Conservation (phyloP, 2,797 vertebrate genomes). For the Echeneis naucrates region DNA sequence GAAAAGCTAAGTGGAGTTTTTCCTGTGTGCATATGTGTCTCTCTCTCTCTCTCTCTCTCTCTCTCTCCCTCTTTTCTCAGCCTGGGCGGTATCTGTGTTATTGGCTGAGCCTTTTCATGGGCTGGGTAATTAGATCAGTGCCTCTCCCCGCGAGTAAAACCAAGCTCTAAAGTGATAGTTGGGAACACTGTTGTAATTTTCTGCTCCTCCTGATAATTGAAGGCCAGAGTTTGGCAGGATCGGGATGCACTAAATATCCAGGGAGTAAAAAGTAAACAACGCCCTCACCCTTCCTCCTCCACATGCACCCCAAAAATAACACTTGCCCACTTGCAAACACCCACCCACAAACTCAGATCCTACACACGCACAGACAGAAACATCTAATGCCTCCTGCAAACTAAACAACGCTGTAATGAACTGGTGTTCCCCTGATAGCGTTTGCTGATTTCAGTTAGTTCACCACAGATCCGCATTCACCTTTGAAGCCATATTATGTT, state of each 20-base stretch:
- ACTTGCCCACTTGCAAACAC: conserved; percentile 50
- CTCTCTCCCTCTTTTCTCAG: conserved; percentile 33
- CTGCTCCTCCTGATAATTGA: conserved; percentile 79
- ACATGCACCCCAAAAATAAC: conserved; percentile 70
- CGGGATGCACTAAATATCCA: conserved; percentile 63
- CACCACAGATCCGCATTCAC: conserved; percentile 58
- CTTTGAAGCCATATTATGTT: conserved; percentile 52
- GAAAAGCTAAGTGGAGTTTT: conserved; percentile 38
- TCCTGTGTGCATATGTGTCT: conserved; percentile 21
- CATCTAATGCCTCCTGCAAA: conserved; percentile 51
- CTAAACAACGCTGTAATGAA: conserved; percentile 53
- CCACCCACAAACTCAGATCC: conserved; percentile 51
- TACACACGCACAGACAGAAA: conserved; percentile 16
- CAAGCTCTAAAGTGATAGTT: conserved; percentile 77
- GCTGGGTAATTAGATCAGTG: conserved; percentile 81
- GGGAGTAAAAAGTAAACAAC: conserved; percentile 71
- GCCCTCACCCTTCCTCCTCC: conserved; percentile 61
- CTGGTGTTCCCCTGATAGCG: conserved; percentile 44
- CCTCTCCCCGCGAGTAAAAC: conserved; percentile 71
- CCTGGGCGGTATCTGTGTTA: conserved; percentile 62
- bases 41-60: too few relatives aligned
- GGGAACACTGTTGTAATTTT: conserved; percentile 78
- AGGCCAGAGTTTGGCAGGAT: conserved; percentile 72
- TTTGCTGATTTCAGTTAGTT: conserved; percentile 58
- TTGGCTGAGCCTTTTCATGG: conserved; percentile 75